Conservation (phyloP, 2,113 vertebrate species). For the Pipra filicauda region DNA sequence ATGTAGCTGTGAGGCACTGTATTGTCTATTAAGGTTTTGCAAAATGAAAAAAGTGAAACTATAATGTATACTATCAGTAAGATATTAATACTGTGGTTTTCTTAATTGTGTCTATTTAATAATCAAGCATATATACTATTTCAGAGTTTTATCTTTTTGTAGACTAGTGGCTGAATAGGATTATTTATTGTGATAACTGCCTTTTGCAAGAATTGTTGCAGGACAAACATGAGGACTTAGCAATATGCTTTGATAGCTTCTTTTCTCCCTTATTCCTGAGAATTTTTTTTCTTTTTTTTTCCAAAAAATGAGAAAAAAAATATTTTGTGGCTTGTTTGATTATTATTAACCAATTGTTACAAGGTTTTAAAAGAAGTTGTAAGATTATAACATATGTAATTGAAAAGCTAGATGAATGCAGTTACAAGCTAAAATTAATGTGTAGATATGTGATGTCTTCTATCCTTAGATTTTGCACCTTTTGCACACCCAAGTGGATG, state of each 20-base stretch:
- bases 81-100: background rate
- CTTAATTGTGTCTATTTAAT: background rate
- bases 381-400: background rate
- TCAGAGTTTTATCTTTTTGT: background rate
- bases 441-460: background rate
- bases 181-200: background rate
- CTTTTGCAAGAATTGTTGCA: background rate
- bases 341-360: background rate
- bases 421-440: background rate
- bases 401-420: background rate
- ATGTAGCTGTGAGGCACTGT: background rate
- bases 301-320: background rate
- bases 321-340: background rate
- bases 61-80: background rate
- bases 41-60: background rate
- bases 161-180: background rate
- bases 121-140: background rate
- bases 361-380: background rate
- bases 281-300: background rate
- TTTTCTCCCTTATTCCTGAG: background rate
- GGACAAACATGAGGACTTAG: background rate
- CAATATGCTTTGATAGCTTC: background rate
- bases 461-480: constrained; percentile 85
- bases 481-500: constrained; percentile 88
- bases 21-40: background rate